Evolutionary conservation across 1,140 invertebrate species (phyloP).

Genomic region (Lordiphosa mommai): DNA sequence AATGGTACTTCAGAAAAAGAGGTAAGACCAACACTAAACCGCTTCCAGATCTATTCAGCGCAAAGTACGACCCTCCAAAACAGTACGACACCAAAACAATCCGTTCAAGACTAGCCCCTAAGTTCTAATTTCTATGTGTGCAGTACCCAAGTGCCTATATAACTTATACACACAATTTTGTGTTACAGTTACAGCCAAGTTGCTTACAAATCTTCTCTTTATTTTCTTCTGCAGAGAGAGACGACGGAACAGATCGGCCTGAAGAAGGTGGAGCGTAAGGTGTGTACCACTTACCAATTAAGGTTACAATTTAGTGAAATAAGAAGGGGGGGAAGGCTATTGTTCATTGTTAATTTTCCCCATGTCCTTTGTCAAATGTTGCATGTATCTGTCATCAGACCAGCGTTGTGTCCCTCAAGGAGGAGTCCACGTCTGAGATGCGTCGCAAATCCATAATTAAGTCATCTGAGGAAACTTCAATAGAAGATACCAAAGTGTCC

Average conservation of each 20-base stretch:
- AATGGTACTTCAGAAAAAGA: background rate
- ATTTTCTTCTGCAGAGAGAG: slow-evolving; percentile 26
- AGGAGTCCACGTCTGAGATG: slow-evolving; percentile 44
- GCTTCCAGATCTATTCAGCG: background rate
- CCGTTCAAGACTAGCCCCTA: background rate
- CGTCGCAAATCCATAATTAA: slow-evolving; percentile 58
- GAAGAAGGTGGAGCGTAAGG: slow-evolving; percentile 66
- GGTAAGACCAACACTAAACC: slow-evolving; percentile 7
- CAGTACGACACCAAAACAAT: slow-evolving; percentile 26
- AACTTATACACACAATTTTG: background rate
- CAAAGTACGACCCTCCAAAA: background rate
- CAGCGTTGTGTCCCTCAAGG: slow-evolving; percentile 58
- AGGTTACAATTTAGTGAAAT: background rate
- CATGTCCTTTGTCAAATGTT: slow-evolving; percentile 6
- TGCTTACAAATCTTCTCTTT: background rate
- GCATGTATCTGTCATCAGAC: slow-evolving; percentile 32
- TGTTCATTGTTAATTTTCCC: background rate
- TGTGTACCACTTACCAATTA: slow-evolving; percentile 10
- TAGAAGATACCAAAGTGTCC: slow-evolving; percentile 76
- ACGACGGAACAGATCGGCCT: slow-evolving; percentile 30
- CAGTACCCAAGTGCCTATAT: background rate
- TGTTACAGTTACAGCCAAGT: background rate
- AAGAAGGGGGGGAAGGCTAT: too few species aligned
- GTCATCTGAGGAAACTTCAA: slow-evolving; percentile 54
- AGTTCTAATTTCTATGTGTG: background rate